Conservation (phyloP, 23 tunicate species). For the Clavelina lepadiformis region DNA sequence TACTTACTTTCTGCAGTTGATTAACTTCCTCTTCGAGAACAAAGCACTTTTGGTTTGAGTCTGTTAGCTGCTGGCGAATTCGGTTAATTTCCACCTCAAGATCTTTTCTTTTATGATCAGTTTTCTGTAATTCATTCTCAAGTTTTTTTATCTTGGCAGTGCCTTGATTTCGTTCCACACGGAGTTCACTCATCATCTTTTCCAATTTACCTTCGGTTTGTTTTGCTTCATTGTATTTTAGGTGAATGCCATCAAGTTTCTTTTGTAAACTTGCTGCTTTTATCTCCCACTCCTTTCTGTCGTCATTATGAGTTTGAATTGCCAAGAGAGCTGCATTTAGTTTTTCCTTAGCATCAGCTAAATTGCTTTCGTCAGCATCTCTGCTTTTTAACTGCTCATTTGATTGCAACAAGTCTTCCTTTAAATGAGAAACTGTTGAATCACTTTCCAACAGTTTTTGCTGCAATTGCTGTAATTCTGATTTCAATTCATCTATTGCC, state of each 20-base stretch:
- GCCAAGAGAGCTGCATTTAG: too few species aligned
- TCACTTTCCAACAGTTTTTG: background rate
- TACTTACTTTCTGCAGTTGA: background rate
- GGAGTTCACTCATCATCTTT: constrained; percentile 34
- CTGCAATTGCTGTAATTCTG: constrained; percentile 6
- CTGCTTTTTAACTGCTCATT: too few species aligned
- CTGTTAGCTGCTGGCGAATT: constrained; percentile 72
- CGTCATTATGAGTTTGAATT: too few species aligned
- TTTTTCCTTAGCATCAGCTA: too few species aligned
- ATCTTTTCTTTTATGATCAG: constrained; percentile 47
- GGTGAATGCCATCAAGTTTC: too few species aligned
- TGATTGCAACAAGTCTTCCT: too few species aligned
- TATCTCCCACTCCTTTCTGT: too few species aligned
- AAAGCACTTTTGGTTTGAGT: constrained; percentile 42
- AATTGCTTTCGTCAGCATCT: too few species aligned
- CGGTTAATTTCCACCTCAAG: constrained; percentile 58
- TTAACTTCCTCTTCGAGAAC: constrained; percentile 59
- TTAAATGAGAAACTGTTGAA: too few species aligned
- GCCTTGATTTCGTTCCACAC: constrained; percentile 51
- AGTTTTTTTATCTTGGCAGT: constrained; percentile 25
- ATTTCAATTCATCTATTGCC: too few species aligned
- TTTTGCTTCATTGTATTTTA: too few species aligned
- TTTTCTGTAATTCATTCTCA: constrained; percentile 28
- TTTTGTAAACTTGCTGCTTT: background rate
- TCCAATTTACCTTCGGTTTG: too few species aligned